phyloP scores from a whole-genome alignment of 2,797 vertebrate genomes.

The Vespertilio murinus region DNA sequence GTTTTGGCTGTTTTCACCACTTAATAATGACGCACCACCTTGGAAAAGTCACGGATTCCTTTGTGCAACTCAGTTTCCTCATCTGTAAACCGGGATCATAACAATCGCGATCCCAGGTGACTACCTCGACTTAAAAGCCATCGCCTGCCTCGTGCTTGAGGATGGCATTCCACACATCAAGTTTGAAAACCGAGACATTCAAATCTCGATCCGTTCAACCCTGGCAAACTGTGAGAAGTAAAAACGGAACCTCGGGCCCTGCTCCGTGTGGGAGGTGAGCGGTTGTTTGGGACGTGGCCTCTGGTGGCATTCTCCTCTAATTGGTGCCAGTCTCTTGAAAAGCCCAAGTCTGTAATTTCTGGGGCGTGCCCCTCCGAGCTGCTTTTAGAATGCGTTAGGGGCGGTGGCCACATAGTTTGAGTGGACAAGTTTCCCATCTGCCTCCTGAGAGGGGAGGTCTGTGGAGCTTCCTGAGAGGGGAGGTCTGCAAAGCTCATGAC shows the following conservation, averaged over 20 bases:
- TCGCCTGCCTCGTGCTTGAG: not conserved
- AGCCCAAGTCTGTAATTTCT: constrained; percentile 56
- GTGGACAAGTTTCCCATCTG: not conserved
- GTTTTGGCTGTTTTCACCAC: too few relatives aligned
- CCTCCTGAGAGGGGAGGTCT: not conserved
- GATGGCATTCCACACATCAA: not conserved
- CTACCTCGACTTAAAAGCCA: not conserved
- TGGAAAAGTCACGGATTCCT: not conserved
- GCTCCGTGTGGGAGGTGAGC: not conserved
- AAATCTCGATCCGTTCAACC: not conserved
- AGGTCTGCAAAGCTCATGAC: not conserved
- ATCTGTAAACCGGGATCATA: not conserved
- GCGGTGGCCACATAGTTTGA: not conserved
- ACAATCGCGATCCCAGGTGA: not conserved
- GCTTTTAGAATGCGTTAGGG: constrained; percentile 42
- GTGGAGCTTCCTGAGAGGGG: not conserved
- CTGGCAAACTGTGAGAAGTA: not conserved
- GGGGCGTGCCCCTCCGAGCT: not conserved
- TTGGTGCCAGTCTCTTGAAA: constrained; percentile 15
- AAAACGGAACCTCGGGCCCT: not conserved
- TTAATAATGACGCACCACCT: not conserved
- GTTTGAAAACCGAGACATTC: not conserved
- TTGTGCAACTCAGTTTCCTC: not conserved
- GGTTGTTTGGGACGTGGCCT: not conserved
- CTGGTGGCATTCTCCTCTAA: constrained; percentile 40